phyloP scores from a whole-genome alignment of 2,797 vertebrate species.

The Lophius americanus region DNA sequence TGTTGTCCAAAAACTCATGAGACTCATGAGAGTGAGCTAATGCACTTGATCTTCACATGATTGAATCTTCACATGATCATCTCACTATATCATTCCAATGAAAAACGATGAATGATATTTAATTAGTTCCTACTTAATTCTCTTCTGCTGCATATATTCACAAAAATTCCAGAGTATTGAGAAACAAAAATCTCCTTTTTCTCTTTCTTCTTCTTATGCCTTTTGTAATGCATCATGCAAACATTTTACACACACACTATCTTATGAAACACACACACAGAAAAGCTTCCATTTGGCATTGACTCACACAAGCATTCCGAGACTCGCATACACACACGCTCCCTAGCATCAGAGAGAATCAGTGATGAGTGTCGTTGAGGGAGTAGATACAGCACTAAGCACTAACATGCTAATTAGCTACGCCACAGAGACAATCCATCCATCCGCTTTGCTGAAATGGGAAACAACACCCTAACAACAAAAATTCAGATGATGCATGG shows the following conservation, averaged over 20 bases:
- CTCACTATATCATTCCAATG: conserved; percentile 4
- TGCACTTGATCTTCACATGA: conserved; percentile 3
- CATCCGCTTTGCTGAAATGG: conserved; percentile 73
- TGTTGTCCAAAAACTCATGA: too few relatives aligned
- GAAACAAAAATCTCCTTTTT: conserved; percentile 10
- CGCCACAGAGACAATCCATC: conserved; percentile 73
- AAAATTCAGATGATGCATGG: conserved; percentile 43
- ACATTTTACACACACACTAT: conserved; percentile 55
- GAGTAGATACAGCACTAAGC: conserved; percentile 74
- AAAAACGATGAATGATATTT: conserved; percentile 1
- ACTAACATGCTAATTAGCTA: conserved; percentile 83
- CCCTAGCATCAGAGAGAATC: conserved; percentile 78
- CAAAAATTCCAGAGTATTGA: background rate
- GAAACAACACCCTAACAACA: conserved; percentile 63
- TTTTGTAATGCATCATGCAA: conserved; percentile 40
- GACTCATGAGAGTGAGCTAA: background rate
- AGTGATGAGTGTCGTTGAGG: conserved; percentile 78
- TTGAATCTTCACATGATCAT: background rate
- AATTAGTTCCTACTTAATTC: conserved; percentile 4
- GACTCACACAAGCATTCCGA: conserved; percentile 50
- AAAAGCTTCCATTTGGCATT: conserved; percentile 60
- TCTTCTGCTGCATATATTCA: background rate
- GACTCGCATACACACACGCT: conserved; percentile 51
- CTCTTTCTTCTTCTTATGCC: conserved; percentile 2
- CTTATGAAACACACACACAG: conserved; percentile 32